phyloP scores from a whole-genome alignment of 2,888 invertebrate genomes.

The Cheiracanthium punctorium region DNA sequence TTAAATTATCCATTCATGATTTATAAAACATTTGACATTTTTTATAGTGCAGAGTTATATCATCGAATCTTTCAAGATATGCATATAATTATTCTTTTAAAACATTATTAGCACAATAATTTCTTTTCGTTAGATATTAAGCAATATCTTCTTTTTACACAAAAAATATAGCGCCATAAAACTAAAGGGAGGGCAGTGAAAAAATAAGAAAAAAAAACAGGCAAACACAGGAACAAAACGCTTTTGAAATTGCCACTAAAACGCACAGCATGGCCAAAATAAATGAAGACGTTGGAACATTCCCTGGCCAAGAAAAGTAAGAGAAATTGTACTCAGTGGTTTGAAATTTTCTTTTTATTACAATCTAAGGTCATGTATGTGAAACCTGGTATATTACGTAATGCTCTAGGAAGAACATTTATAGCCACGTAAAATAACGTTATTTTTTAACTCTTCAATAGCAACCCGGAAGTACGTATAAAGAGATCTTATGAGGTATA shows the following conservation, averaged over 20 bases:
- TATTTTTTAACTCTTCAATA: conserved; percentile 35
- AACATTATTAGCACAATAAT: too few relatives aligned
- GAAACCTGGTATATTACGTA: conserved; percentile 31
- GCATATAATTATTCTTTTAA: too few relatives aligned
- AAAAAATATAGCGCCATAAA: too few relatives aligned
- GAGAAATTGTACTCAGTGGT: conserved; percentile 17
- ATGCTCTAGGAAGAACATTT: conserved; percentile 26
- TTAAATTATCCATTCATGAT: too few relatives aligned
- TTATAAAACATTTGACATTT: too few relatives aligned
- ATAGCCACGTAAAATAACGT: conserved; percentile 47
- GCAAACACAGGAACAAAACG: neutral
- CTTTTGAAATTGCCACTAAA: neutral
- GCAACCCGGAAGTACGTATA: conserved; percentile 20
- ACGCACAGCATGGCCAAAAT: neutral
- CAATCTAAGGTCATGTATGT: neutral
- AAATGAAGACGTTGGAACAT: neutral
- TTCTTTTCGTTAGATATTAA: too few relatives aligned
- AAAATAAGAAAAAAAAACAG: too few relatives aligned
- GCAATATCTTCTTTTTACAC: too few relatives aligned
- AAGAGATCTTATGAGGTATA: conserved; percentile 7
- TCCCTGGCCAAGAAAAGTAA: neutral
- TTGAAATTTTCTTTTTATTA: conserved; percentile 23
- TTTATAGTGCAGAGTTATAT: too few relatives aligned
- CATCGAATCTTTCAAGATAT: too few relatives aligned
- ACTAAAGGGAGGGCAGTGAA: too few relatives aligned